phyloP scores from a whole-genome alignment of 2,888 invertebrate genomes.

The Lithophane leautieri region DNA sequence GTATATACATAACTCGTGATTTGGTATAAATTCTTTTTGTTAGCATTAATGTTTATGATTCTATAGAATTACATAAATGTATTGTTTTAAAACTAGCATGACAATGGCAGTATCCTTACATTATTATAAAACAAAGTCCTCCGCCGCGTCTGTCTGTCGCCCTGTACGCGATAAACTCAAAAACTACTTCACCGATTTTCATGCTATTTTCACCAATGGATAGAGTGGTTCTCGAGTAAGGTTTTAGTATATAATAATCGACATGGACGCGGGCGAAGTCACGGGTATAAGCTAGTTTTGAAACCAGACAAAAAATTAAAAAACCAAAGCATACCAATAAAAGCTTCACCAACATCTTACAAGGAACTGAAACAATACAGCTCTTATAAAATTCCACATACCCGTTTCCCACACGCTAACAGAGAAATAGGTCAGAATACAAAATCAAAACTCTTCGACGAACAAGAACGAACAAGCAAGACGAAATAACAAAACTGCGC shows the following conservation, averaged over 20 bases:
- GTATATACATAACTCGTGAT: constrained; percentile 5
- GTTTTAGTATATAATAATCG: no score
- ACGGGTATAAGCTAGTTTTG: no score
- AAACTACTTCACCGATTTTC: no score
- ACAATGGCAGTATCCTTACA: no score
- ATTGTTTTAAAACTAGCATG: background rate
- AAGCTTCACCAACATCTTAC: background rate
- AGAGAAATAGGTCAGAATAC: constrained; percentile 29
- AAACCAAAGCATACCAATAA: no score
- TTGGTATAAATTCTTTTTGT: background rate
- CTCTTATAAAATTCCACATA: constrained; percentile 3
- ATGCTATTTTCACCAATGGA: no score
- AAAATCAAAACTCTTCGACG: constrained; percentile 51
- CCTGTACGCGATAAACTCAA: no score
- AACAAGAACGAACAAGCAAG: constrained; percentile 21
- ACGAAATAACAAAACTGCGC: constrained; percentile 46
- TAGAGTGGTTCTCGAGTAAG: no score
- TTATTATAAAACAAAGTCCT: no score
- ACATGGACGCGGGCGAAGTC: no score
- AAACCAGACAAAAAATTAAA: no score
- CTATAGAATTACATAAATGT: background rate
- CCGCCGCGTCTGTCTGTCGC: no score
- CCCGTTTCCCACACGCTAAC: background rate
- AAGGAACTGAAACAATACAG: constrained; percentile 12
- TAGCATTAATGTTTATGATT: background rate